Conservation (phyloP, 2,797 vertebrate species). For the Coccyzus lansbergi region DNA sequence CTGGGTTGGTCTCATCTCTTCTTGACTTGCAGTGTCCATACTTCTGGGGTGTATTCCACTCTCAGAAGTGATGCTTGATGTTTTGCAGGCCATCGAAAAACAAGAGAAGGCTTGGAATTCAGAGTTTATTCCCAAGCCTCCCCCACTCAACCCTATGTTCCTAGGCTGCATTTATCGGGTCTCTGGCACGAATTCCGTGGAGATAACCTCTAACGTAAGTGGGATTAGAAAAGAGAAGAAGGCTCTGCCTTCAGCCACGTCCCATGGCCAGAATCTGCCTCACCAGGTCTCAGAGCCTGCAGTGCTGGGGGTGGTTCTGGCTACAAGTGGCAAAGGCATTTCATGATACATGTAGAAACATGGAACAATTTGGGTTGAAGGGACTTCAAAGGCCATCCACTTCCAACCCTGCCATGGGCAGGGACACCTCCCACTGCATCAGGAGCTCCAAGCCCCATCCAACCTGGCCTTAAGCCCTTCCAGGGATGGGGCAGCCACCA, state of each 20-base stretch:
- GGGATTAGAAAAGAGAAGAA: neutral
- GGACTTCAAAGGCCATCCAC: too few relatives aligned
- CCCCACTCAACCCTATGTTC: neutral
- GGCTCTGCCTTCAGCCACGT: neutral
- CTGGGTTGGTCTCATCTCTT: neutral
- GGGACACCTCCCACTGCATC: too few relatives aligned
- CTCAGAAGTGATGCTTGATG: neutral
- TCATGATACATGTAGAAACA: neutral
- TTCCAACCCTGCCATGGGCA: too few relatives aligned
- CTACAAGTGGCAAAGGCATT: neutral
- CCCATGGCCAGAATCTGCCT: neutral
- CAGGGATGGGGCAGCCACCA: too few relatives aligned
- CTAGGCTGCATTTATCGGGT: neutral
- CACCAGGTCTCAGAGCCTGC: neutral
- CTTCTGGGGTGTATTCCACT: too few relatives aligned
- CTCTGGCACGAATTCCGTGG: neutral
- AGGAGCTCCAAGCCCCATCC: too few relatives aligned
- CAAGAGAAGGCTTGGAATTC: conserved; percentile 27
- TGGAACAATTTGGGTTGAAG: too few relatives aligned
- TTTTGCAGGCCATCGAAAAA: conserved; percentile 42
- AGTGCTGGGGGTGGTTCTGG: neutral
- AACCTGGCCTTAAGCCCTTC: too few relatives aligned
- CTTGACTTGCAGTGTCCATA: neutral
- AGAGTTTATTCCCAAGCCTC: conserved; percentile 37
- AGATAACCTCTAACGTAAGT: neutral